Evolutionary conservation across 2,113 vertebrate genomes (phyloP).

Genomic region (Erythrocercus mccallii): DNA sequence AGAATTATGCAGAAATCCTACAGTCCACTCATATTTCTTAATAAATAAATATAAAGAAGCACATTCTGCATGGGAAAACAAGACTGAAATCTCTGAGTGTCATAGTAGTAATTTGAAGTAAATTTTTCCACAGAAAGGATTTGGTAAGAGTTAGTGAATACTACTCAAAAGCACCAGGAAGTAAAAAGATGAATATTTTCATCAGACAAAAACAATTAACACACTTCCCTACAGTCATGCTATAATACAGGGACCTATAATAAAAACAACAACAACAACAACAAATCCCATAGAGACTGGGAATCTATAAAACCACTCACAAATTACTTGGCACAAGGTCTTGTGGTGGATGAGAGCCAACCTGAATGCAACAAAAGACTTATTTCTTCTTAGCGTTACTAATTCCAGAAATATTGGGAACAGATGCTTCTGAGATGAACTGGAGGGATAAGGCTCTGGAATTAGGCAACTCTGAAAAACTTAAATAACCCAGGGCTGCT

Average conservation of each 20-base stretch:
- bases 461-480: background rate
- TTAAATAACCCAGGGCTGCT: background rate
- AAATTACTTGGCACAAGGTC: conserved; percentile 40
- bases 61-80: background rate
- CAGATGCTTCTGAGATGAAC: background rate
- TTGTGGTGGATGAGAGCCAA: conserved; percentile 19
- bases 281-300: background rate
- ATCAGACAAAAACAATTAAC: background rate
- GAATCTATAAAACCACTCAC: background rate
- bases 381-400: background rate
- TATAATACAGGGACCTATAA: background rate
- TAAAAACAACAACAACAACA: background rate
- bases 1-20: background rate
- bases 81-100: background rate
- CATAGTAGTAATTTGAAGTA: background rate
- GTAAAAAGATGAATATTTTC: background rate
- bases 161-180: background rate
- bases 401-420: conserved; percentile 10
- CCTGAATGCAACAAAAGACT: background rate
- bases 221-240: background rate
- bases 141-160: background rate
- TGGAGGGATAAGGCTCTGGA: background rate
- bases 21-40: background rate
- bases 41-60: background rate
- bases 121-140: background rate